Evolutionary conservation across 2,797 vertebrate species (phyloP).

Genomic region (Heliangelus exortis): DNA sequence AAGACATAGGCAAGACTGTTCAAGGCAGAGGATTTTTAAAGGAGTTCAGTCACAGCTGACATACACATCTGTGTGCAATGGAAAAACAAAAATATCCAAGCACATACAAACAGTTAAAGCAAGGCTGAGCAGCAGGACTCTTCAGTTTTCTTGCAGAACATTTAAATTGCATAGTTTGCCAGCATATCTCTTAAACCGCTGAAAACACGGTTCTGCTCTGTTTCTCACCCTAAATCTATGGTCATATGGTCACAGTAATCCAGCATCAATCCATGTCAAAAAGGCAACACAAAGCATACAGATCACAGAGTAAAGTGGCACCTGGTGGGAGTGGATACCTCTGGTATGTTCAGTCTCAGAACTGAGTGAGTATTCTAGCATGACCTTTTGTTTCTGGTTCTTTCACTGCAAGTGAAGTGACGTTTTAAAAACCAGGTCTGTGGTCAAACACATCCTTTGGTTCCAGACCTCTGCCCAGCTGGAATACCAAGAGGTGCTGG

Average conservation of each 20-base stretch:
- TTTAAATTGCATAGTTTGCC: not conserved
- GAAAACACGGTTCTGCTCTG: not conserved
- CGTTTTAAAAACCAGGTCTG: not conserved
- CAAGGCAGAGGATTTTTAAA: not conserved
- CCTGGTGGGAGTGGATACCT: too few species aligned
- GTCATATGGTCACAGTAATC: not conserved
- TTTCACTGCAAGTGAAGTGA: not conserved
- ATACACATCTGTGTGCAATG: not conserved
- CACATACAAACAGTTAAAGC: not conserved
- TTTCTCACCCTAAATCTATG: not conserved
- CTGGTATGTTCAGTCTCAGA: fast-evolving
- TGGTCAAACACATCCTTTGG: not conserved
- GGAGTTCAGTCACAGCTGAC: not conserved
- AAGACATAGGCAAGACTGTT: not conserved
- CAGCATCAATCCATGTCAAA: not conserved
- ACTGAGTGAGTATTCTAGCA: fast-evolving
- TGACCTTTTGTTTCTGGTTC: not conserved
- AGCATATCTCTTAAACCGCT: not conserved
- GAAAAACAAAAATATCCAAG: not conserved
- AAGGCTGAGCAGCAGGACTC: not conserved
- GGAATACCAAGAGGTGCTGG: fast-evolving
- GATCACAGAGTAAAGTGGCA: not conserved
- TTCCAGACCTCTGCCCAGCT: not conserved
- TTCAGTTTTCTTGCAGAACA: not conserved
- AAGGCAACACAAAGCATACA: not conserved